Conservation (phyloP, 2,113 vertebrate species). For the Cephalopholis sonnerati region DNA sequence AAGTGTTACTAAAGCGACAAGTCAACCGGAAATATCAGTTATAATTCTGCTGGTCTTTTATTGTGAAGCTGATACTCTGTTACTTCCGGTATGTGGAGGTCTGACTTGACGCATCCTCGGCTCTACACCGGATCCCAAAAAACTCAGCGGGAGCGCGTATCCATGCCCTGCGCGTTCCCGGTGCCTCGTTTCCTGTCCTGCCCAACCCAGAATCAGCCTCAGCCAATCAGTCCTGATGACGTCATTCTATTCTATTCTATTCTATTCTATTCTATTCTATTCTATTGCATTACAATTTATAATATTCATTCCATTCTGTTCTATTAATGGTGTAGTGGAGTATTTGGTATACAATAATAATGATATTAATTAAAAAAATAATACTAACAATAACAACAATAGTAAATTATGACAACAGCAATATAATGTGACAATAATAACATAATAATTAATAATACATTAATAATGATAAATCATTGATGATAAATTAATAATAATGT, state of each 20-base stretch:
- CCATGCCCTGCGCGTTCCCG: conserved; percentile 64
- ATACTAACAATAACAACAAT: too few species aligned
- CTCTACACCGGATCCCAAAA: conserved; percentile 63
- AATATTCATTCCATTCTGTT: neutral
- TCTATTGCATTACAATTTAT: neutral
- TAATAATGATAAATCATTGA: too few species aligned
- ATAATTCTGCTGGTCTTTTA: neutral
- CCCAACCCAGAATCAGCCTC: conserved; percentile 60
- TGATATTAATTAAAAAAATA: too few species aligned
- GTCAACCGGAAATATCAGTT: neutral
- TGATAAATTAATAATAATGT: too few species aligned
- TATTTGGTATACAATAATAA: too few species aligned
- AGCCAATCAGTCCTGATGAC: conserved; percentile 48
- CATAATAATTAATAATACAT: too few species aligned
- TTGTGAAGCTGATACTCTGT: neutral
- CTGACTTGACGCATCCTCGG: conserved; percentile 17
- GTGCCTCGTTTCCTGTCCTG: conserved; percentile 66
- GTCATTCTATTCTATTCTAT: conserved; percentile 42
- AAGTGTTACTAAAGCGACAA: neutral
- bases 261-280: conserved; percentile 17
- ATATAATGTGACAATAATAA: too few species aligned
- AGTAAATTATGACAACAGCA: too few species aligned
- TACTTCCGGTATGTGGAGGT: conserved; percentile 4
- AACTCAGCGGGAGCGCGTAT: conserved; percentile 62
- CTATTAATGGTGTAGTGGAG: neutral